Base-by-base conservation (phyloP, 2,797 vertebrate genomes). In the Dendrocincla tyrannina region DNA sequence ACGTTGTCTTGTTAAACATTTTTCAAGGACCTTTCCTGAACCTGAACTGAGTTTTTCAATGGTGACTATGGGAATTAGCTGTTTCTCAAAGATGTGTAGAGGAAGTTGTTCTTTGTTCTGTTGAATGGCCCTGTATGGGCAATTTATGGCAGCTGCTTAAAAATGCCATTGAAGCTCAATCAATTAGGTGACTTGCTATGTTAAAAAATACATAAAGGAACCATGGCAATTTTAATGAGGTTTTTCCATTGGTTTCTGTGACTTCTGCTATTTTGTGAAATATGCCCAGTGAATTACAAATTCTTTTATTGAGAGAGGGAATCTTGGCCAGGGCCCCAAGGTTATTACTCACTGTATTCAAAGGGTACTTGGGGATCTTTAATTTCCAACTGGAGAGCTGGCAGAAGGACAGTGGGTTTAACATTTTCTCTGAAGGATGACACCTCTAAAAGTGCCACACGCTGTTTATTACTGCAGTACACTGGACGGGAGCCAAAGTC, bases 321-420 rank as follows among this genome's bases (percentile, higher is more conserved):
- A 83, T 72, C 66, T 88, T 96, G 89, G 85, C 91, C 80, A 52
- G 25, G 17, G 35, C 60, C 60, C 62, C 85, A 91, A 86, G 91
- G 78, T 91, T 96, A 90, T 96, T 93, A 95, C 85, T 97, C 93
- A 93, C 75, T 56, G 28, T 59, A 91, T 93, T 94, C 75, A 94
- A 87, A 89, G 78, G 68, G 72, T 88, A 77, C 78, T 95, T 91
- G 89, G 81, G 55, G 78, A 95, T 95, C 91, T 96, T 93, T 94
- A 96, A 91, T 91, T 95, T 96, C 93, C 91, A 94, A 92, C 95
- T 89, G 95, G 82, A 96, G 77, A 93, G 56, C 78, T 95, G 94
- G 94, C 95, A 95, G 73, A 91, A 93, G 77, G 86, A 92, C 77
- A 89, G 78, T 89, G 76, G 72, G 33, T 86, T 96, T 94, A 93